Evolutionary conservation across 2,113 vertebrate species (phyloP).

Genomic region (Lophius piscatorius): DNA sequence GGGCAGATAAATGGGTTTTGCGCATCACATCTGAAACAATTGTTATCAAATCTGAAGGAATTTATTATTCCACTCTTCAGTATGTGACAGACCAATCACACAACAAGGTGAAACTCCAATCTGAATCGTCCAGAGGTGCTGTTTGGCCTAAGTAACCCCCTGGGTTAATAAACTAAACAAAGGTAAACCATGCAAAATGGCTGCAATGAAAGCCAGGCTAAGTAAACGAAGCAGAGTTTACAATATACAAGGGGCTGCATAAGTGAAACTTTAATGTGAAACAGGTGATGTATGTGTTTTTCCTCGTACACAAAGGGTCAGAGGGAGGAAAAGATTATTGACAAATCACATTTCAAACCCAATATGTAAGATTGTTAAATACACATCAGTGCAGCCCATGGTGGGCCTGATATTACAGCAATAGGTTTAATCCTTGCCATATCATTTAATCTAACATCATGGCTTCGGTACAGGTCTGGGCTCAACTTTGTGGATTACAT

Average conservation of each 20-base stretch:
- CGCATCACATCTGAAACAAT: background rate
- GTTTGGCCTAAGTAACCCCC: constrained; percentile 97
- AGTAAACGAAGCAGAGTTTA: constrained; percentile 97
- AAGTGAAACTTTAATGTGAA: constrained; percentile 89
- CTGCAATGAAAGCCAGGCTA: constrained; percentile 98
- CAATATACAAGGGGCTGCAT: constrained; percentile 86
- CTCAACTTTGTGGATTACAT: constrained; percentile 27
- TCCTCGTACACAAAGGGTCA: constrained; percentile 55
- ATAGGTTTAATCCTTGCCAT: constrained; percentile 34
- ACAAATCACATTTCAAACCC: constrained; percentile 27
- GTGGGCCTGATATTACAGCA: constrained; percentile 13
- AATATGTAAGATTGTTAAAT: constrained; percentile 4
- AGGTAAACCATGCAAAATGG: constrained; percentile 96
- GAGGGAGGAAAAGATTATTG: constrained; percentile 40
- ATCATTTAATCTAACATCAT: constrained; percentile 43
- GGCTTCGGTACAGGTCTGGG: constrained; percentile 31
- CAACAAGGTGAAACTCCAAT: constrained; percentile 90
- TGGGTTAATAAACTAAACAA: constrained; percentile 99
- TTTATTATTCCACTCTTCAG: too few species aligned
- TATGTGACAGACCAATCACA: too few species aligned
- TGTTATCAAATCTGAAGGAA: background rate
- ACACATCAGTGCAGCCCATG: constrained; percentile 12
- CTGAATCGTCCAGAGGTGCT: constrained; percentile 88
- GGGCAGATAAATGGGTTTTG: background rate
- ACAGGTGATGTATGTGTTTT: constrained; percentile 86